Base-by-base conservation (phyloP, 1,140 invertebrate species). In the Eubasilissa regina region DNA sequence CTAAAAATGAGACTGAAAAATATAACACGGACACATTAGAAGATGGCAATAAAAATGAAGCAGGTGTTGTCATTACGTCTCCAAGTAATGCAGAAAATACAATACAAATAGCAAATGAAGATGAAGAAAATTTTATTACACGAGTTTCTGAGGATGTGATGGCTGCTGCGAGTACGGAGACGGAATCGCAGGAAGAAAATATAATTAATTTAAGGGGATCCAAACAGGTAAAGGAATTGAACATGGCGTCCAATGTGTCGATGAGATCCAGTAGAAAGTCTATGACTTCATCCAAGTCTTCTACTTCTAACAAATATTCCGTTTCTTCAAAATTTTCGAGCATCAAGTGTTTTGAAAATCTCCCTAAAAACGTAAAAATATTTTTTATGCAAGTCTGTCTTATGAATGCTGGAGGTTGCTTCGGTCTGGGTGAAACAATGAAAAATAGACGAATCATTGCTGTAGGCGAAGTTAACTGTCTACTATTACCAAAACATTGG, bases 401-500 rank as follows among this genome's bases (percentile, higher is more conserved):
- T 47, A 86, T 90, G 51, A 86, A 87, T 56, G 85, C 87, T 10
- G 87, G 87, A 0, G 89, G 88, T 0, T 85, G 85, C 78, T 90
- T 90, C 79, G 87, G 88, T 56, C 87, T 89, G 85, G 92, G 92
- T 0, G 92, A 93, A 84, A 87, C 90, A 55, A 90, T 93, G 89
- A 84, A 86, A 4, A 89, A 92, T 83, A 87, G 92, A 9, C 87
- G 91, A 45, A 90, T 93, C 1, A 88, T 93, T 3, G 90, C 92
- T 0, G 79, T 88, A 6, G 90, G 89, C 1, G 86, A 87, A 0
- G 89, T 91, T 0, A 87, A 87, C 72, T 92, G 92, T 80, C 87
- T 93, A 80, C 84, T 93, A 4, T 85, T 93, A 47, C 93, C 92
- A 0, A 89, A 89, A 64, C 91, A 92, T 83, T 93, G 91, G 90